phyloP scores from a whole-genome alignment of 92 coral and sea anemone genomes.

The Porites divaricata region DNA sequence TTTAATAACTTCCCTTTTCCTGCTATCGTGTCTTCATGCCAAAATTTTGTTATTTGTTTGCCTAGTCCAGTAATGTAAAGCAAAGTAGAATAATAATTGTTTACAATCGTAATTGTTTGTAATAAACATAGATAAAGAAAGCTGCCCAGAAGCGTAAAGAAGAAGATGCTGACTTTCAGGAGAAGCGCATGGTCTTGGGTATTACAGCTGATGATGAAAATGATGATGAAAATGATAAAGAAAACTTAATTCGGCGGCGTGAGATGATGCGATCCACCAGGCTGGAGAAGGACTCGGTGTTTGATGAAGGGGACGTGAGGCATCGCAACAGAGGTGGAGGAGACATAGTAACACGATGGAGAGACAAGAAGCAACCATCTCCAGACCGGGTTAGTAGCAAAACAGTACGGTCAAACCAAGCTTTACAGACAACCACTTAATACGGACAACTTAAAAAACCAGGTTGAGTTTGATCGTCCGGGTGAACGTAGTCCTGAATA shows the following conservation, averaged over 20 bases:
- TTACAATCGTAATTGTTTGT: neutral
- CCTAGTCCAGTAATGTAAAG: neutral
- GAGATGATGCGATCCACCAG: constrained; percentile 68
- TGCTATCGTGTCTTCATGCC: neutral
- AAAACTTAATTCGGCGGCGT: constrained; percentile 74
- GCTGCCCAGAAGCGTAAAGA: constrained; percentile 90
- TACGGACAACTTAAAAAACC: no score
- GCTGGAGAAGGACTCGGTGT: constrained; percentile 63
- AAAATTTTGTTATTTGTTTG: neutral
- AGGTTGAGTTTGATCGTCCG: no score
- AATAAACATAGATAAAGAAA: constrained; percentile 69
- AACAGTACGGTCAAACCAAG: neutral
- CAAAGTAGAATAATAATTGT: neutral
- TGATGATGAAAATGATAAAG: constrained; percentile 90
- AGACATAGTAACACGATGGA: constrained; percentile 76
- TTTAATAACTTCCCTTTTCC: neutral
- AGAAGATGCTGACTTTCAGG: constrained; percentile 94
- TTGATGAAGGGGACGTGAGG: constrained; percentile 69
- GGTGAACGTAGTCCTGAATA: no score
- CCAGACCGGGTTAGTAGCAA: constrained; percentile 68
- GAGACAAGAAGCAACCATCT: constrained; percentile 69
- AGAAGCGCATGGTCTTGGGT: constrained; percentile 93
- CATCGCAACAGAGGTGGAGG: constrained; percentile 60
- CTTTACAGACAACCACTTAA: no score
- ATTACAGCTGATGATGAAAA: constrained; percentile 86